Evolutionary conservation across 92 coral and sea anemone species (phyloP).

Genomic region (Nematostella vectensis): DNA sequence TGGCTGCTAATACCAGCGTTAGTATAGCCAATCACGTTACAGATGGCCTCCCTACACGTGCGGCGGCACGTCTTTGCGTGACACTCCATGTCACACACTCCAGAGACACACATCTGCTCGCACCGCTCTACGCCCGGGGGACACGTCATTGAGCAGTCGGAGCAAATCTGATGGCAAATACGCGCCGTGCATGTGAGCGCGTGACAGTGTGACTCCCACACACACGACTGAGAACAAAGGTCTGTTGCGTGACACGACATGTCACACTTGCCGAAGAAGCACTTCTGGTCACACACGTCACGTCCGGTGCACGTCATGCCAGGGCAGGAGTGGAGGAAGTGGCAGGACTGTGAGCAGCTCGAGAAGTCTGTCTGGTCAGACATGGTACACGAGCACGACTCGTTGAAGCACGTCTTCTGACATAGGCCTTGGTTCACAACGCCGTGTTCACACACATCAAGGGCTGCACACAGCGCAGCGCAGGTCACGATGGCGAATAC

Average conservation of each 20-base stretch:
- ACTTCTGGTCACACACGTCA: constrained; percentile 46
- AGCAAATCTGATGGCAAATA: constrained; percentile 22
- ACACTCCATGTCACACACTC: constrained; percentile 30
- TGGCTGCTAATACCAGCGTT: no score
- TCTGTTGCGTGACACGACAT: constrained; percentile 38
- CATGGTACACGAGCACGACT: constrained; percentile 34
- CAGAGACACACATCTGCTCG: constrained; percentile 28
- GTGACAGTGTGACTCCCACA: constrained; percentile 27
- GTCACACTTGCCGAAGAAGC: constrained; percentile 47
- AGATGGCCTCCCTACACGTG: constrained; percentile 4
- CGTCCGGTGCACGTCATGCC: constrained; percentile 34
- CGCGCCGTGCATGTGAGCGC: constrained; percentile 19
- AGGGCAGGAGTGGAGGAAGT: constrained; percentile 34
- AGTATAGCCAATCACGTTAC: constrained; percentile 11
- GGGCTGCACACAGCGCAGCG: no score
- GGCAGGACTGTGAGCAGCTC: constrained; percentile 50
- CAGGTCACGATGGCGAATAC: no score
- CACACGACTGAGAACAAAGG: constrained; percentile 51
- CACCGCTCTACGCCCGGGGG: constrained; percentile 5
- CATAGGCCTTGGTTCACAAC: constrained; percentile 46
- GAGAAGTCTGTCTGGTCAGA: constrained; percentile 21
- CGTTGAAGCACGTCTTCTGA: constrained; percentile 33
- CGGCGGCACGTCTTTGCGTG: constrained; percentile 22
- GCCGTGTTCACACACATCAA: constrained; percentile 27
- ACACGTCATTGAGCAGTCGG: constrained; percentile 28